phyloP scores from a whole-genome alignment of 2,797 vertebrate genomes.

The Megaceryle alcyon region DNA sequence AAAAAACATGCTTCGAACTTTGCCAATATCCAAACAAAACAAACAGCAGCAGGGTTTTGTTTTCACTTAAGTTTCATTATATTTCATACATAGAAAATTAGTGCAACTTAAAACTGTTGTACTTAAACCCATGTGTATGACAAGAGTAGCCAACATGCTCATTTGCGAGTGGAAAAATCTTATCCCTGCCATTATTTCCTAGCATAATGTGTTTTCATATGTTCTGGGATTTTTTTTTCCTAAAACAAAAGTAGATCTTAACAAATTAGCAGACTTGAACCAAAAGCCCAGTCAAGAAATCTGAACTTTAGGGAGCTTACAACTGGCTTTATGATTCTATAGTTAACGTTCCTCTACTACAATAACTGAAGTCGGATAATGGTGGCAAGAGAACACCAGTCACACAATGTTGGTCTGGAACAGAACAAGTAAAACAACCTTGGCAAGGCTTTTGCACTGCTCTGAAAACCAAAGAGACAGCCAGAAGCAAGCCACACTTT shows the following conservation, averaged over 20 bases:
- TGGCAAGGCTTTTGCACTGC: not conserved
- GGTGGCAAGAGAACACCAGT: not conserved
- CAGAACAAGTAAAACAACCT: not conserved
- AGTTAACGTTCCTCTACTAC: not conserved
- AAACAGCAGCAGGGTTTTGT: conserved; percentile 67
- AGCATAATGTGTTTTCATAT: not conserved
- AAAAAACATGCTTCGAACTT: not conserved
- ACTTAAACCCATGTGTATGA: conserved; percentile 49
- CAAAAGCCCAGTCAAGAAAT: not conserved
- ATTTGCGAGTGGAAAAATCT: conserved; percentile 53
- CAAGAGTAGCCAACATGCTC: conserved; percentile 5
- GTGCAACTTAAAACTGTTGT: conserved; percentile 46
- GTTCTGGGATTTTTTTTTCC: not conserved
- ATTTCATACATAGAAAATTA: conserved; percentile 52
- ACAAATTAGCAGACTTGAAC: conserved; percentile 41
- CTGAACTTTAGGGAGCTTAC: not conserved
- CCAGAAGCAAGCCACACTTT: not conserved
- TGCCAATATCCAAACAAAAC: conserved; percentile 64
- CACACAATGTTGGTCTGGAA: not conserved
- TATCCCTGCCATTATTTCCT: conserved; percentile 39
- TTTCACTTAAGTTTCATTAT: conserved; percentile 67
- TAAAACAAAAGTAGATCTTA: conserved; percentile 24
- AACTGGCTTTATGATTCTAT: not conserved
- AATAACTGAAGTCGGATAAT: not conserved
- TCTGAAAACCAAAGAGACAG: not conserved